Evolutionary conservation across 2,113 vertebrate species (phyloP).

Genomic region (Neotragus pygmaeus): DNA sequence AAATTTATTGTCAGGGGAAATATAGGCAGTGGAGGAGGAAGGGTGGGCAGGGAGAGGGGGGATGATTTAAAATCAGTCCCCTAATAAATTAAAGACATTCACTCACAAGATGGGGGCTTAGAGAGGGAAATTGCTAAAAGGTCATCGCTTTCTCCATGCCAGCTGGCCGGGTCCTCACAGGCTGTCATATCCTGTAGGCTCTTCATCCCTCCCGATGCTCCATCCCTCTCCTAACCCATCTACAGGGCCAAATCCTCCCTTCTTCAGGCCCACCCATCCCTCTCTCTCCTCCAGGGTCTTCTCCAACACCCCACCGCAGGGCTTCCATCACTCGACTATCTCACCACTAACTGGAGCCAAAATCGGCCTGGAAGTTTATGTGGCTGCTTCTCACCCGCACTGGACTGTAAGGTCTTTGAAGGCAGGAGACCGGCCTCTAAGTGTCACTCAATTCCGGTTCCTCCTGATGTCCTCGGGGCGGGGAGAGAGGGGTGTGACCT

Average conservation of each 20-base stretch:
- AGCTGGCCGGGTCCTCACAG: neutral
- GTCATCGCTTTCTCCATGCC: neutral
- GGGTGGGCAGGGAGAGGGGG: slow-evolving; percentile 2
- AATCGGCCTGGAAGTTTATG: accelerated
- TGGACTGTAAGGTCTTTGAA: neutral
- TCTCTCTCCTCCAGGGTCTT: accelerated
- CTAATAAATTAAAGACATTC: slow-evolving; percentile 70
- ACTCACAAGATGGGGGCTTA: slow-evolving; percentile 55
- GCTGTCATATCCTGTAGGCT: neutral
- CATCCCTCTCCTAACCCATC: neutral
- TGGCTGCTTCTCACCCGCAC: neutral
- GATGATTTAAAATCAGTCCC: slow-evolving; percentile 60
- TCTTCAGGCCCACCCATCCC: accelerated
- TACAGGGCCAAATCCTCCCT: neutral
- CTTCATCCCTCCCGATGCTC: accelerated
- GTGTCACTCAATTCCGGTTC: accelerated
- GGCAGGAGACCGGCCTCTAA: neutral
- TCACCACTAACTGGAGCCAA: neutral
- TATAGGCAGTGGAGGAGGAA: slow-evolving; percentile 23
- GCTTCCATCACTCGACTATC: accelerated
- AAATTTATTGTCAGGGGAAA: slow-evolving; percentile 70
- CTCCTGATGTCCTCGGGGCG: neutral
- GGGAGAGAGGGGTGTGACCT: neutral
- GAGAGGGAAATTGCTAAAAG: slow-evolving; percentile 44
- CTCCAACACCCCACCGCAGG: accelerated